Base-by-base conservation (phyloP, 2,797 vertebrate species). In the Enteromius fasciolatus region DNA sequence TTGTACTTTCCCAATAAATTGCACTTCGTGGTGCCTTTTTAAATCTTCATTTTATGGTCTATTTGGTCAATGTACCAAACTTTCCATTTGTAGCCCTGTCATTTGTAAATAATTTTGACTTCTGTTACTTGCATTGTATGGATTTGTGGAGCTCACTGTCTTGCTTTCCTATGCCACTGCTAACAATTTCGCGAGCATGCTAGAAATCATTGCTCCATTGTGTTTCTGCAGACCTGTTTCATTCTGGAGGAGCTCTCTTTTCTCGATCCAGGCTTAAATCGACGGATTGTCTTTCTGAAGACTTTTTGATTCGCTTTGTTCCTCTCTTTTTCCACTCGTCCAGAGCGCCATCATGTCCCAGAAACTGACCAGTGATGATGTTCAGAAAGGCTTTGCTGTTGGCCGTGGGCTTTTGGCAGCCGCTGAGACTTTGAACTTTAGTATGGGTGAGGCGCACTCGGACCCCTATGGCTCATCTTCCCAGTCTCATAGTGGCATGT, bases 371-470 rank as follows among this genome's bases (percentile, higher is more conserved):
- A 78, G 88, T 7, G 93, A 94, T 48, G 85, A 89, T 0, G 64
- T 84, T 89, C 92, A 93, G 84, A 94, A 94, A 88, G 92, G 92
- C 86, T 95, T 95, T 80, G 89, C 93, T 0, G 94, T 92, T 74
- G 94, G 95, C 28, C 93, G 91, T 4, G 94, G 94, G 68, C 94
- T 95, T 82, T 92, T 95, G 61, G 93, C 93, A 0, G 93, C 94
- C 1, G 93, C 94, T 1, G 93, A 95, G 89, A 94, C 93, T 87
- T 93, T 95, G 83, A 95, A 94, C 90, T 95, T 91, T 88, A 94
- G 86, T 88, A 92, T 95, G 93, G 91, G 70, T 0, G 93, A 94
- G 0, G 91, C 91, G 52, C 90, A 90, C 31, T 87, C 93, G 8
- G 87, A 88, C 76, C 63, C 84, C 18, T 89, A 87, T 18, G 69